Percentiles rank a stretch among this genome's conserved stretches.
These are phyloP conservation scores for Callosobruchus maculatus DNA, from an alignment of 2,888 invertebrate genomes.

Conservation along the genomic window DNA sequence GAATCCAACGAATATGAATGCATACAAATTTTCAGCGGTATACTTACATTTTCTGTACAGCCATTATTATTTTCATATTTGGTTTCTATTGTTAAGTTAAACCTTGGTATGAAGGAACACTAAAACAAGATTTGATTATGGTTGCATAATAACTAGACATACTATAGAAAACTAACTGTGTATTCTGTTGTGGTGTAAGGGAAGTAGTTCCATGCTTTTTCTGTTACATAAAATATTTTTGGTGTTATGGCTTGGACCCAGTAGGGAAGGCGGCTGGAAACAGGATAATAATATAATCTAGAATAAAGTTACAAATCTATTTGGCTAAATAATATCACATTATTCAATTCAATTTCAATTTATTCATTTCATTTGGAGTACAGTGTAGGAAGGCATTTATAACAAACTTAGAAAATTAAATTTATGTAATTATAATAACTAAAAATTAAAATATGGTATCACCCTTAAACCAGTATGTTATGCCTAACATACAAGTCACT, in stretches of 20 bases:
- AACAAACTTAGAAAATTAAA: too few species aligned
- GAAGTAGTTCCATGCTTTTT: conserved; percentile 94
- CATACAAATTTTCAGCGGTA: too few species aligned
- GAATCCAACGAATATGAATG: background rate
- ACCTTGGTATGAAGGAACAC: conserved; percentile 89
- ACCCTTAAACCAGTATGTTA: too few species aligned
- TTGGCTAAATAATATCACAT: too few species aligned
- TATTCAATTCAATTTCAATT: too few species aligned
- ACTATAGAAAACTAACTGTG: conserved; percentile 58
- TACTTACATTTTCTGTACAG: conserved; percentile 79
- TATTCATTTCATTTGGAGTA: too few species aligned
- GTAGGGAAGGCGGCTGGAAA: conserved; percentile 78
- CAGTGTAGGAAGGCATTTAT: too few species aligned
- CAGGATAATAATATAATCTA: background rate
- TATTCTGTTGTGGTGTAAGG: conserved; percentile 84
- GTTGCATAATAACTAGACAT: conserved; percentile 1
- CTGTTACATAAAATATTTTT: conserved; percentile 87
- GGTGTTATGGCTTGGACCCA: conserved; percentile 88
- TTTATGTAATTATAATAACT: too few species aligned
- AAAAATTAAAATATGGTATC: too few species aligned
- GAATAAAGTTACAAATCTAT: too few species aligned
- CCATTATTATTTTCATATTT: conserved; percentile 89
- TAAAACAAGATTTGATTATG: conserved; percentile 49
- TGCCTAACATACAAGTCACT: too few species aligned
- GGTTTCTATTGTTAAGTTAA: conserved; percentile 81